Conservation (phyloP, 2,113 vertebrate species). For the Datnioides undecimradiatus region DNA sequence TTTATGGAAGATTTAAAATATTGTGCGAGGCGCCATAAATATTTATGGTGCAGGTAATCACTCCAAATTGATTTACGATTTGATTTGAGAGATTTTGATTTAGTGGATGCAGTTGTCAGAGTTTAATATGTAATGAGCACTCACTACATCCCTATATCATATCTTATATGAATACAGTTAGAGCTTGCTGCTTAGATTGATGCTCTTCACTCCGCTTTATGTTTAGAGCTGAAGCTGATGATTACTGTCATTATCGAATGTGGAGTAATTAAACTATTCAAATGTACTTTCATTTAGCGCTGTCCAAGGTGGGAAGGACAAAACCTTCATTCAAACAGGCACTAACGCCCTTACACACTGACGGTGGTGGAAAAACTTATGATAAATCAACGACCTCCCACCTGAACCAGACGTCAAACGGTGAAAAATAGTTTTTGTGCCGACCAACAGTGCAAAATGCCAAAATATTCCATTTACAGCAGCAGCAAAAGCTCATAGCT, state of each 20-base stretch:
- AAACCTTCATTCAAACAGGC: slow-evolving; percentile 2
- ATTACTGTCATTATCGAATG: slow-evolving; percentile 19
- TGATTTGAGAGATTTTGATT: too few relatives aligned
- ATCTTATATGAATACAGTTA: background rate
- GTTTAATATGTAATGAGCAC: slow-evolving; percentile 41
- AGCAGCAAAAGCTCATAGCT: background rate
- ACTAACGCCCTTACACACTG: too few relatives aligned
- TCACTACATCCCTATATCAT: background rate
- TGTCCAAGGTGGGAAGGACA: background rate
- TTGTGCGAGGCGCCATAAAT: slow-evolving; percentile 18
- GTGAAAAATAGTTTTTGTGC: background rate
- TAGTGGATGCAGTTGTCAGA: slow-evolving; percentile 38
- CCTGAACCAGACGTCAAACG: background rate
- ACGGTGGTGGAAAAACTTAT: background rate
- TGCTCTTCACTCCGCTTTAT: background rate
- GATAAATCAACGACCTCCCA: background rate
- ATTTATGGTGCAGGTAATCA: slow-evolving; percentile 55
- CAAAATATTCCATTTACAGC: background rate
- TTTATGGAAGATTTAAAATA: slow-evolving; percentile 45
- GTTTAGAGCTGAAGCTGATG: slow-evolving; percentile 13
- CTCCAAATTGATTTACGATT: slow-evolving; percentile 53
- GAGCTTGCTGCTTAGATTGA: background rate
- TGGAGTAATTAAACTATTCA: background rate
- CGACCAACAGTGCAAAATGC: background rate
- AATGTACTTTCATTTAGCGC: slow-evolving; percentile 9